phyloP scores from a whole-genome alignment of 2,888 invertebrate genomes.

The Vanessa cardui region DNA sequence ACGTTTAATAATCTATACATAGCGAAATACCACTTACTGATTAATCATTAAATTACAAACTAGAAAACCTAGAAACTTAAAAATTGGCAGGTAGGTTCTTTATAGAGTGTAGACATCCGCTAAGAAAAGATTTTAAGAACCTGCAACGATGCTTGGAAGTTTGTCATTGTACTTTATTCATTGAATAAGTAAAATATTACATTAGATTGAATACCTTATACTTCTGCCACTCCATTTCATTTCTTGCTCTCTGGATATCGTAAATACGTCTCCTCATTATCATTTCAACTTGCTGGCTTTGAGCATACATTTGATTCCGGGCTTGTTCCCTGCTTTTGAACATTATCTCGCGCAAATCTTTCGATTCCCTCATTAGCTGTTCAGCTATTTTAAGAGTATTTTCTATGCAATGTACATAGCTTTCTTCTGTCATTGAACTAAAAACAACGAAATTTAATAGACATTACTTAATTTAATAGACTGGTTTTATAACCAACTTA shows the following conservation, averaged over 20 bases:
- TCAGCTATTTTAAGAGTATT: slow-evolving; percentile 91
- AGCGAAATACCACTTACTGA: no score
- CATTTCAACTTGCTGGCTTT: slow-evolving; percentile 92
- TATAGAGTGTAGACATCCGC: no score
- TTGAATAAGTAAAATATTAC: no score
- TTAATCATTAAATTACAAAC: no score
- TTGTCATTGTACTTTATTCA: no score
- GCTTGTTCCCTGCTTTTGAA: slow-evolving; percentile 90
- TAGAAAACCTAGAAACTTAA: no score
- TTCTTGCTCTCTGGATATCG: slow-evolving; percentile 91
- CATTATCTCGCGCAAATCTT: slow-evolving; percentile 89
- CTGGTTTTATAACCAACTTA: no score
- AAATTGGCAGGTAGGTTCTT: no score
- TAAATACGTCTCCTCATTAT: slow-evolving; percentile 92
- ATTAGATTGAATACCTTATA: slow-evolving; percentile 58
- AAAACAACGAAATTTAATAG: background rate
- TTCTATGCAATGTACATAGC: slow-evolving; percentile 91
- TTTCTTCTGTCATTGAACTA: slow-evolving; percentile 88
- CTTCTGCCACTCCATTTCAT: slow-evolving; percentile 95
- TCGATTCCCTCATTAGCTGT: slow-evolving; percentile 90
- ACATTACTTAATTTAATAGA: background rate
- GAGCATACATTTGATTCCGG: slow-evolving; percentile 90
- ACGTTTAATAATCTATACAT: no score
- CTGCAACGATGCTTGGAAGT: no score
- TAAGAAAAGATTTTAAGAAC: no score